phyloP scores from a whole-genome alignment of 1,140 invertebrate species.

The Druon quercuslanigerum region DNA sequence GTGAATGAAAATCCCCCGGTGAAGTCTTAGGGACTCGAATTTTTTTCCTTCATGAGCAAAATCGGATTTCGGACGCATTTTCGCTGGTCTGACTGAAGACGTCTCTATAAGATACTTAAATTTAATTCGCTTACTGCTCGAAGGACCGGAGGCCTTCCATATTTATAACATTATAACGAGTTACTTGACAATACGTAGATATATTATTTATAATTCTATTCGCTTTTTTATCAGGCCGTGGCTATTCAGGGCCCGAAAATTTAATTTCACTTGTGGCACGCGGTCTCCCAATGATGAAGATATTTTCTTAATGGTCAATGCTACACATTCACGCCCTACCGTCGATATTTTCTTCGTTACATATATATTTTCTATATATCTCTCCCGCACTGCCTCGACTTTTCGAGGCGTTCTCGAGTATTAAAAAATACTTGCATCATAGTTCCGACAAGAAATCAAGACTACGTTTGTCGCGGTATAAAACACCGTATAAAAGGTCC shows the following conservation, averaged over 20 bases:
- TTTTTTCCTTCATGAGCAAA: slow-evolving; percentile 2
- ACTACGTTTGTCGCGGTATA: slow-evolving; percentile 2
- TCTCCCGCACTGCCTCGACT: not conserved
- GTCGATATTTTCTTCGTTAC: slow-evolving; percentile 27
- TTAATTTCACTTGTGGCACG: slow-evolving; percentile 72
- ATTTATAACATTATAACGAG: slow-evolving; percentile 60
- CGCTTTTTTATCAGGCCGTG: slow-evolving; percentile 72
- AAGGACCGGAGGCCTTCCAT: slow-evolving; percentile 50
- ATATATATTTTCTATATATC: not conserved
- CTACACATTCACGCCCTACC: slow-evolving; percentile 20
- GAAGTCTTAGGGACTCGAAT: slow-evolving; percentile 10
- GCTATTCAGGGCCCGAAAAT: slow-evolving; percentile 74
- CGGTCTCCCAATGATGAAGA: slow-evolving; percentile 61
- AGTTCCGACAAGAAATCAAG: not conserved
- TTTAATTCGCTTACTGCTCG: slow-evolving; percentile 32
- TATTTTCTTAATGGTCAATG: slow-evolving; percentile 15
- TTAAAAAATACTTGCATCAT: slow-evolving; percentile 1
- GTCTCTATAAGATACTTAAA: slow-evolving; percentile 3
- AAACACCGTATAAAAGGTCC: slow-evolving; percentile 13
- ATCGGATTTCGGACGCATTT: not conserved
- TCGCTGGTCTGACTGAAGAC: not conserved
- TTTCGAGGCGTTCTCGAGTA: not conserved
- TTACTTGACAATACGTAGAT: slow-evolving; percentile 58
- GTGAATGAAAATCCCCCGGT: not conserved
- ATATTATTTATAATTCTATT: slow-evolving; percentile 67